Evolutionary conservation across 2,113 vertebrate species (phyloP), one percentile per base, ranked within the genome.

Genomic region (Eulemur rufifrons): DNA sequence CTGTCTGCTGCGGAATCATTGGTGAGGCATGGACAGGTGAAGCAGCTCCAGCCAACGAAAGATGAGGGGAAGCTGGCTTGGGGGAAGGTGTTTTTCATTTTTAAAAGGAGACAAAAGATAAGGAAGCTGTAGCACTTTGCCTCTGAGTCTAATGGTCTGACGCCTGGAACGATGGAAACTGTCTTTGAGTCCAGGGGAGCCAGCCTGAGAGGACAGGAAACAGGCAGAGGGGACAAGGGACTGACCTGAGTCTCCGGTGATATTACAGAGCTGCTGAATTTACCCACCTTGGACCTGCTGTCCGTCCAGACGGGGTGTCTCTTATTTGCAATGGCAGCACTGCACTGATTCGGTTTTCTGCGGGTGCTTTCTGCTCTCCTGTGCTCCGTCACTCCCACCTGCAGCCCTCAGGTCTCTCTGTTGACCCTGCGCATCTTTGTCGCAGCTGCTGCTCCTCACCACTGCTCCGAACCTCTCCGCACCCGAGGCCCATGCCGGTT

Each of bases 241-340:
- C 5, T 5, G 12, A 10, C 20, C 69, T 29, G 6, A 18, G 73
- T 56, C 54, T 37, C n/a, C 4, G 2, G 52, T 8, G 73, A 39
- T 1, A 2, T 77, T 14, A 0, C 32, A 52, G 45, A 15, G 29
- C 50, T n/a, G 63, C 59, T 56, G 29, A 15, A 4, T 61, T 52
- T 3, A 15, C 37, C 64, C 52, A 27, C 52, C 27, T 29, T 8
- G n/a, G n/a, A 18, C 54, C 74, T 54, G 29, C 45, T 45, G 68
- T 61, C 37, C 71, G 4, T 23, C 42, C 34, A 1, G 66, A 54
- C 4, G 25, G 12, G 5, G 37, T 23, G 37, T 54, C 39, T 32
- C 9, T 6, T 3, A 23, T 52, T 34, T 14, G 47, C 1, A 8
- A 25, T 6, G 50, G 47, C 17, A 23, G 27, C 9, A 0, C 45